Base-by-base conservation (phyloP, 2,888 invertebrate species). In the Criorhina ranunculi region DNA sequence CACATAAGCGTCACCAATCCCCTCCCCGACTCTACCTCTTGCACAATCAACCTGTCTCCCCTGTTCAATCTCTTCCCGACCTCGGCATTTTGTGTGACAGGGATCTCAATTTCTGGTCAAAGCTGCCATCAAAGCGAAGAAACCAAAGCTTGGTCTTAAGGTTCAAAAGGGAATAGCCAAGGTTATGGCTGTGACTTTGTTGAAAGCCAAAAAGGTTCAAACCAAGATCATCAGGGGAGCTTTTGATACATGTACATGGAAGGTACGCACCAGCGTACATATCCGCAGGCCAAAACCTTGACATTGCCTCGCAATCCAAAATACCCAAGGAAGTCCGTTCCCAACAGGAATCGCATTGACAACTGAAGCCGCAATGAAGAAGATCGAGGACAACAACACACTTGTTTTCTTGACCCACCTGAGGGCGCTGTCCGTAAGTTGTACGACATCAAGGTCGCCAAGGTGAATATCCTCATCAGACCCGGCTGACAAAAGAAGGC, bases 331-430 rank as follows among this genome's bases (percentile, higher is more conserved):
- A 98, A 98, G 93, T 97, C 98, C 78, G 96, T 98, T 67, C 98
- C 99, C 7, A 96, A 95, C 90, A 95, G 98, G 91, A 97, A 96
- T 92, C 96, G 98, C 97, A 99, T 93, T 99, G 92, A 99, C 99
- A 67, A 99, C 99, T 91, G 99, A 99, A 94, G 99, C 99, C 7
- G 99, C 99, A 66, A 99, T 99, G 99, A 99, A 99, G 93, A 99
- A 99, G 92, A 99, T 99, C 93, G 99, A 99, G 93, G 99, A 99
- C 91, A 99, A 99, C 93, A 99, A 99, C 93, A 99, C 99, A 12
- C 93, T 99, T 90, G 99, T 99, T 88, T 99, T 99, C 93, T 96
- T 99, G 92, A 98, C 99, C 42, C 98, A 99, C 93, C 95, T 97
- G 76, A 95, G 95, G 89, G 96, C 99, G 98, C 99, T 5, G 98